Evolutionary conservation across 2,113 vertebrate species (phyloP).

Genomic region (Motacilla alba): DNA sequence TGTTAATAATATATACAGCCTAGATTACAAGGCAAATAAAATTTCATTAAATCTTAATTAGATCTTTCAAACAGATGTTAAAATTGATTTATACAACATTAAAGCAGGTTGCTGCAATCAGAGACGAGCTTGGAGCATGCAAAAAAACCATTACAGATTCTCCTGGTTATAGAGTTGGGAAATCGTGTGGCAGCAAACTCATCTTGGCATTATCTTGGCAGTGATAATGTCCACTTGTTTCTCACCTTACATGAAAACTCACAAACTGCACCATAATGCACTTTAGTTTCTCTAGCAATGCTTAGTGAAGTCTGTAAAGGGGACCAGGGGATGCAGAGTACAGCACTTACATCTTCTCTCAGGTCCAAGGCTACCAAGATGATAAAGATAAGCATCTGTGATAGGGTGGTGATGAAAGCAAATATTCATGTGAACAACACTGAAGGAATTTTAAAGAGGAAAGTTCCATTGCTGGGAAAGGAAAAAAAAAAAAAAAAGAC

Average conservation of each 20-base stretch:
- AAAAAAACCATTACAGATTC: neutral
- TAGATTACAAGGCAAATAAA: neutral
- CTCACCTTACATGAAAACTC: neutral
- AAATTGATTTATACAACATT: neutral
- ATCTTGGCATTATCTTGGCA: neutral
- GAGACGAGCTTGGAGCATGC: neutral
- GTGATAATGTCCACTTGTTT: neutral
- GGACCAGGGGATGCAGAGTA: neutral
- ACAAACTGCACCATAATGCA: neutral
- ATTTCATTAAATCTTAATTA: neutral
- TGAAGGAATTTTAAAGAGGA: constrained; percentile 31
- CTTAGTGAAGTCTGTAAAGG: neutral
- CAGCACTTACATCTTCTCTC: neutral
- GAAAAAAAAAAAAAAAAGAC: neutral
- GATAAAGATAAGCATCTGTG: neutral
- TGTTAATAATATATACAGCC: neutral
- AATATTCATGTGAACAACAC: neutral
- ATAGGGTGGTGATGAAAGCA: neutral
- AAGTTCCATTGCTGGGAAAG: constrained; percentile 26
- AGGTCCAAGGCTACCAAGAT: neutral
- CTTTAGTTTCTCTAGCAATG: neutral
- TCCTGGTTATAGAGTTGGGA: neutral
- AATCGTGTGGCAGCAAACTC: neutral
- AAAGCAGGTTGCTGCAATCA: neutral
- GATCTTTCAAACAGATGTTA: neutral